Evolutionary conservation across 2,113 vertebrate genomes (phyloP), one percentile per base, ranked within the genome.

Genomic region (Rhinolophus sinicus): DNA sequence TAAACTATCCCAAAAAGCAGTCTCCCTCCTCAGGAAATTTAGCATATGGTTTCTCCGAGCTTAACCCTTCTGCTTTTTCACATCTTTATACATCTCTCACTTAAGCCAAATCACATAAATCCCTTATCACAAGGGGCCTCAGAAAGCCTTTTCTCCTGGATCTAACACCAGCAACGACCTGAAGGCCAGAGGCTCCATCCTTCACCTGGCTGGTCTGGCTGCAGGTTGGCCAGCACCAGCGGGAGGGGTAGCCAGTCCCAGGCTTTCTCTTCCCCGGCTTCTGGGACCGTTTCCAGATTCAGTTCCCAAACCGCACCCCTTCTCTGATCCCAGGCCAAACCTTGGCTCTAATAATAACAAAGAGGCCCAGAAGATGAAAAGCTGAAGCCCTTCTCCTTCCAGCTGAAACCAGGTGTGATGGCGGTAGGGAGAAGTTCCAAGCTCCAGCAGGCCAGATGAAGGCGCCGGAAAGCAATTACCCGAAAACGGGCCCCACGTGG

Each of bases 401-500:
- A 78, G 97, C 97, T 24, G 40, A 85, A 90, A 97, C 99, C 99
- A 99, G 99, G 99, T 99, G 99, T 97, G 97, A 88, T 21, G 93
- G 58, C 97, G 97, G 98, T 96, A 65, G 89, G 88, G 4, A 67
- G 35, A 28, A 93, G 82, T 73, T 77, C 96, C 96, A 8, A 40
- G 88, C 26, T 83, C 44, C 73, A 28, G 12, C 0, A 0, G 44
- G 67, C 92, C 97, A 98, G 96, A 97, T 0, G 64, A 98, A 97
- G 98, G 97, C 98, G 98, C 98, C 98, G 93, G 98, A 98, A 98
- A 99, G 98, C 98, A 98, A 99, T 99, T 97, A 97, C 97, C 88
- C 16, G 62, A 97, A 97, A 99, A 99, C 90, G 98, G 99, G 98
- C 88, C 98, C 98, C 99, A 99, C 98, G 98, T 99, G 99, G 98